A percentile compares a stretch with the other conserved stretches of the same genome.
These are phyloP conservation scores for Phylloscopus collybita DNA, from an alignment of 2,797 vertebrate species.

Conservation along the genomic window DNA sequence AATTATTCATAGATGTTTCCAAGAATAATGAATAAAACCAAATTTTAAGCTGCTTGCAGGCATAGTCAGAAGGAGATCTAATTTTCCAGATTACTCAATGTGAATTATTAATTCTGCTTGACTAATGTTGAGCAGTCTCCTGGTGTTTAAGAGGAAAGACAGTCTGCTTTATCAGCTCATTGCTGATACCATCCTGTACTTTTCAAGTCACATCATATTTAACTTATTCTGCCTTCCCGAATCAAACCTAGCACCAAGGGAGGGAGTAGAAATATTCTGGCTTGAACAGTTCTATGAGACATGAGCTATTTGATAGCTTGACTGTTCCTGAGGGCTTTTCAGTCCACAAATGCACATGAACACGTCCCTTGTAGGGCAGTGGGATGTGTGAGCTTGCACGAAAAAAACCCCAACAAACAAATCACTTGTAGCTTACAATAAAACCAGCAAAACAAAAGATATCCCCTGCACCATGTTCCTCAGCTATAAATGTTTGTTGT, in stretches of 20 bases:
- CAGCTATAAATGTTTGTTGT: not conserved
- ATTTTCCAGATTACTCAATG: conserved; percentile 57
- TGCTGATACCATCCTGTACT: not conserved
- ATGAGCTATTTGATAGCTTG: not conserved
- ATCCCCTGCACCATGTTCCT: not conserved
- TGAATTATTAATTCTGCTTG: conserved; percentile 56
- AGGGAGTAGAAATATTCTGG: not conserved
- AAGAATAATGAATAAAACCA: conserved; percentile 47
- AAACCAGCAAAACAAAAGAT: not conserved
- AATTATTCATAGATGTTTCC: conserved; percentile 44
- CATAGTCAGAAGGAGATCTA: conserved; percentile 20
- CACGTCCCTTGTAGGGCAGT: rapidly evolving
- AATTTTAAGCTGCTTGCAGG: conserved; percentile 46
- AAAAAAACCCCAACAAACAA: not conserved
- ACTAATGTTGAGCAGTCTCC: conserved; percentile 2
- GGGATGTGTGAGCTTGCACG: not conserved
- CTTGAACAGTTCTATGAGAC: not conserved
- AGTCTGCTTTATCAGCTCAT: not conserved
- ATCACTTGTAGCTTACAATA: not conserved
- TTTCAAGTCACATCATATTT: not conserved
- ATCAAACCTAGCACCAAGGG: not conserved
- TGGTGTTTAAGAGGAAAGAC: not conserved
- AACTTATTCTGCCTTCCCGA: not conserved
- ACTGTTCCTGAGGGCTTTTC: not conserved
- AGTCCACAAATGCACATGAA: not conserved